Percentiles rank a stretch among this genome's conserved stretches.
Evolutionary conservation across 2,888 invertebrate species (phyloP).

Genomic region (Pristionchus mayeri): DNA sequence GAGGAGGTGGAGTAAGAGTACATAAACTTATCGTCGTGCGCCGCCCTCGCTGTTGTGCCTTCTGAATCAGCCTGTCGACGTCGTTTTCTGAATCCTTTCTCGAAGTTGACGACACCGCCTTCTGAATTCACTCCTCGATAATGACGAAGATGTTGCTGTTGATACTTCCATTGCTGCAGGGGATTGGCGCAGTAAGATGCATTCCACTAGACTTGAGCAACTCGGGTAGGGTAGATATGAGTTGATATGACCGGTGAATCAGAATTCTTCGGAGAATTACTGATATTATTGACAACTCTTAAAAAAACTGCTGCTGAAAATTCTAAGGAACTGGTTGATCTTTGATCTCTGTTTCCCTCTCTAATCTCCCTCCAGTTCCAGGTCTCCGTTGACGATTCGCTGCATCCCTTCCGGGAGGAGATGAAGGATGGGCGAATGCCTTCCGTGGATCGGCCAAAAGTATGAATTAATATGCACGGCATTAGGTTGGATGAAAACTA

Average conservation of each 20-base stretch:
- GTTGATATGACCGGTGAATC: not conserved
- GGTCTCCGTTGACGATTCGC: constrained; percentile 23
- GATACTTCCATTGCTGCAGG: not conserved
- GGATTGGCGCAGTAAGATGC: not conserved
- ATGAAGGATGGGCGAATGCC: not conserved
- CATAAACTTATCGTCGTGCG: not conserved
- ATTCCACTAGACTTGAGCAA: too few species aligned
- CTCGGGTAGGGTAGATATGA: not conserved
- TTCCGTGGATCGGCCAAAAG: constrained; percentile 24
- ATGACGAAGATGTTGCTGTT: not conserved
- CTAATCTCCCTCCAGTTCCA: not conserved
- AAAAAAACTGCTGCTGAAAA: too few species aligned
- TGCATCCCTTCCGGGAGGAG: constrained; percentile 44
- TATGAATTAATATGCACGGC: too few species aligned
- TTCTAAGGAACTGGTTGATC: not conserved
- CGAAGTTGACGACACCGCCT: not conserved
- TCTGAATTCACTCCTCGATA: not conserved
- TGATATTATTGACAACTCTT: too few species aligned
- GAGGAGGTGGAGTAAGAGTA: not conserved
- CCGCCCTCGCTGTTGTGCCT: constrained; percentile 6
- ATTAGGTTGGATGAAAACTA: too few species aligned
- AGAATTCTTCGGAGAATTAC: too few species aligned
- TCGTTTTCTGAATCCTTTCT: not conserved
- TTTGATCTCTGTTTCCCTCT: not conserved
- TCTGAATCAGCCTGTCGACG: too few species aligned